These are phyloP conservation scores for Hydrophis major DNA, from an alignment of 2,797 vertebrate species.

Conservation along the genomic window DNA sequence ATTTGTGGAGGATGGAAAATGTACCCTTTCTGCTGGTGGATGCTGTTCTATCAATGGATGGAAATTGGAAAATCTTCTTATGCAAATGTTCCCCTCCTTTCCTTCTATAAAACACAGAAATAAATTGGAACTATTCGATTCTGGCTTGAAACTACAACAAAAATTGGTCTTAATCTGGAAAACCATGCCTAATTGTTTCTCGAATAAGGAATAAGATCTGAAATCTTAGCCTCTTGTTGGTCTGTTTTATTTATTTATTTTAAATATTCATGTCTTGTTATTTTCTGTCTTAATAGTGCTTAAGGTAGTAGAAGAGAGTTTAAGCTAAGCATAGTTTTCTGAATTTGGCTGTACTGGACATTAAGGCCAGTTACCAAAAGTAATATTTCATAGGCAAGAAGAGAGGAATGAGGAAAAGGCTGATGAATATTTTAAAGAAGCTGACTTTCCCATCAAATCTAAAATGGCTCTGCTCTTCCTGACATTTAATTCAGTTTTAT, in stretches of 20 bases:
- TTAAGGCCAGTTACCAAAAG: neutral
- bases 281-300: neutral
- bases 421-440: neutral
- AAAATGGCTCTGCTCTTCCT: neutral
- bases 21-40: neutral
- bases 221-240: neutral
- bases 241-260: neutral
- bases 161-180: neutral
- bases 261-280: neutral
- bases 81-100: neutral
- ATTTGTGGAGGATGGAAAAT: neutral
- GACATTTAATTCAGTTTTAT: neutral
- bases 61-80: neutral
- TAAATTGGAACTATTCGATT: neutral
- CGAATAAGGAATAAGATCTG: neutral
- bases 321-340: neutral
- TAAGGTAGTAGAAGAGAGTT: neutral
- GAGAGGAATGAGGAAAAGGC: neutral
- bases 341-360: neutral
- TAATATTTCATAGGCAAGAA: neutral
- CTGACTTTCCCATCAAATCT: neutral
- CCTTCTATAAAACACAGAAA: neutral
- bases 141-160: neutral
- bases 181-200: neutral
- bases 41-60: neutral